These are phyloP conservation scores for Elachura formosa DNA, from an alignment of 2,113 vertebrate genomes.

Conservation along the genomic window DNA sequence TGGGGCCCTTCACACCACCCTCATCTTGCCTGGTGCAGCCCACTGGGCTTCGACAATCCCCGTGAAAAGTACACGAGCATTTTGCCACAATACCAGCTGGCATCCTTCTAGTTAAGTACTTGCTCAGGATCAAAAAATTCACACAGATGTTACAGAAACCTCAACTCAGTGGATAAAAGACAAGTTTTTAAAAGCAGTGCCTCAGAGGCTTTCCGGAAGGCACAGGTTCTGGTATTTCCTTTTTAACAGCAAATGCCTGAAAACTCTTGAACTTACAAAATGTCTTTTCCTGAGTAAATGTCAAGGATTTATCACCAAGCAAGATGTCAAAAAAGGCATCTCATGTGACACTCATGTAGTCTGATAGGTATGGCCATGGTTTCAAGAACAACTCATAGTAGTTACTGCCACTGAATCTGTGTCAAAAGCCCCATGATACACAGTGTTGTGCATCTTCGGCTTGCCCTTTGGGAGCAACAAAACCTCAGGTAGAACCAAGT, in stretches of 20 bases:
- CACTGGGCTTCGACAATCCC: accelerated
- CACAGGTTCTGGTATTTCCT: not conserved
- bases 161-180: not conserved
- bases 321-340: not conserved
- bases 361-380: not conserved
- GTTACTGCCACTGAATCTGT: not conserved
- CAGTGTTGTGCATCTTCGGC: too few relatives aligned
- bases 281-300: not conserved
- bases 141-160: not conserved
- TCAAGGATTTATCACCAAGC: not conserved
- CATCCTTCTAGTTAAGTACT: not conserved
- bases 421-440: not conserved
- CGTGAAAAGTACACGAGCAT: not conserved
- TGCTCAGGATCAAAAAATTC: not conserved
- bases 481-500: not conserved
- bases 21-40: not conserved
- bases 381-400: not conserved
- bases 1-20: not conserved
- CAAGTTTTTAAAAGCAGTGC: not conserved
- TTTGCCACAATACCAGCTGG: not conserved
- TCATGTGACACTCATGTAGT: not conserved
- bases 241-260: not conserved
- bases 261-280: not conserved
- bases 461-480: not conserved
- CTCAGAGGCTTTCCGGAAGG: not conserved